Conservation (phyloP, 2,113 vertebrate genomes). For the Apteryx mantelli region DNA sequence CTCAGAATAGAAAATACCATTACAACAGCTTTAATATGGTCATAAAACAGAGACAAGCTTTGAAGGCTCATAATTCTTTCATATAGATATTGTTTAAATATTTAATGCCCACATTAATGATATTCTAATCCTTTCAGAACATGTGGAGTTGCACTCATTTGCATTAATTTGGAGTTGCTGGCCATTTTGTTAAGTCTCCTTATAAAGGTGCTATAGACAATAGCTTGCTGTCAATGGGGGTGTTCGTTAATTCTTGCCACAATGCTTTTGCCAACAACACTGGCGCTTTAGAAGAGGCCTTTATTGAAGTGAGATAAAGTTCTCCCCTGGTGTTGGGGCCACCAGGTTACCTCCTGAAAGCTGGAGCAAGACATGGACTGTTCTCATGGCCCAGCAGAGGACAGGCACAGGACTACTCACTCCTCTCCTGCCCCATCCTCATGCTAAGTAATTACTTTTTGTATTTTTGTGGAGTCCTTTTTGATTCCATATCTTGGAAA, state of each 20-base stretch:
- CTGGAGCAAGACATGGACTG: not conserved
- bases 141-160: conserved; percentile 49
- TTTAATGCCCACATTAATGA: conserved; percentile 64
- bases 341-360: not conserved
- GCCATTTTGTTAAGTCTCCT: not conserved
- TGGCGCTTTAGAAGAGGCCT: not conserved
- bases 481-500: not conserved
- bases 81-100: conserved; percentile 67
- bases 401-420: not conserved
- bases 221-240: not conserved
- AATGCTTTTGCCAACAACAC: not conserved
- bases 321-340: not conserved
- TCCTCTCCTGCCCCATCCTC: not conserved
- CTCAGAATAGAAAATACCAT: not conserved
- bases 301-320: not conserved
- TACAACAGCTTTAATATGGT: conserved; percentile 11
- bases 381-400: not conserved
- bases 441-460: rapidly evolving
- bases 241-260: not conserved
- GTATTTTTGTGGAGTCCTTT: rapidly evolving
- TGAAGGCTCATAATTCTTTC: conserved; percentile 57
- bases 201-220: conserved; percentile 1
- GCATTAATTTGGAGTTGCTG: conserved; percentile 51
- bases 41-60: conserved; percentile 4
- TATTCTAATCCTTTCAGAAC: conserved; percentile 61